These are phyloP conservation scores for Austrolebias charrua DNA, from an alignment of 2,797 vertebrate species.

Conservation along the genomic window DNA sequence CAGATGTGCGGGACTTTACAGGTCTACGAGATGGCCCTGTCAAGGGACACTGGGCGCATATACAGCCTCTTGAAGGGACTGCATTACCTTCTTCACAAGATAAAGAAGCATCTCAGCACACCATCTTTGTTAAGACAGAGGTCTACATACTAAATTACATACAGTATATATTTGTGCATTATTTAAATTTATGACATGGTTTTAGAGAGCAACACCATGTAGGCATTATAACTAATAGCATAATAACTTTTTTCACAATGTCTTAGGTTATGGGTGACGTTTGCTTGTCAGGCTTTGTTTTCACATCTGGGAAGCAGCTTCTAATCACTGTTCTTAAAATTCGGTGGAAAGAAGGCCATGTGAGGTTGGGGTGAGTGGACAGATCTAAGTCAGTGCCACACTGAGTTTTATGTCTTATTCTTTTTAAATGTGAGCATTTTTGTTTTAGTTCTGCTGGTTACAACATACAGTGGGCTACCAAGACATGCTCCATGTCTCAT, in stretches of 20 bases:
- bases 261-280: conserved; percentile 84
- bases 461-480: conserved; percentile 83
- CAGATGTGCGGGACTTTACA: conserved; percentile 64
- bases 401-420: background rate
- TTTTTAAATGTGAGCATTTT: conserved; percentile 11
- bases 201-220: background rate
- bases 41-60: conserved; percentile 84
- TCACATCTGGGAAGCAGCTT: conserved; percentile 82
- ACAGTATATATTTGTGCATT: background rate
- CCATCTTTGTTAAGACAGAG: conserved; percentile 86
- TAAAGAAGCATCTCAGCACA: conserved; percentile 86
- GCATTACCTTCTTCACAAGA: conserved; percentile 81
- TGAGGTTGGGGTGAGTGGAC: conserved; percentile 66
- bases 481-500: conserved; percentile 75
- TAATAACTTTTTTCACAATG: conserved; percentile 3
- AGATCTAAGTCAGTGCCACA: background rate
- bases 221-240: background rate
- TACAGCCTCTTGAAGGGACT: conserved; percentile 74
- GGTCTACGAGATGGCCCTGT: conserved; percentile 66
- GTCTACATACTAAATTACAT: conserved; percentile 65
- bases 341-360: conserved; percentile 80
- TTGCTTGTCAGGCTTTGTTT: conserved; percentile 88
- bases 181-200: background rate
- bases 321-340: conserved; percentile 85
- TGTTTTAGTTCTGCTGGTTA: conserved; percentile 78